These are phyloP conservation scores for Tiliacea aurago DNA, from an alignment of 2,888 invertebrate genomes.

Conservation along the genomic window DNA sequence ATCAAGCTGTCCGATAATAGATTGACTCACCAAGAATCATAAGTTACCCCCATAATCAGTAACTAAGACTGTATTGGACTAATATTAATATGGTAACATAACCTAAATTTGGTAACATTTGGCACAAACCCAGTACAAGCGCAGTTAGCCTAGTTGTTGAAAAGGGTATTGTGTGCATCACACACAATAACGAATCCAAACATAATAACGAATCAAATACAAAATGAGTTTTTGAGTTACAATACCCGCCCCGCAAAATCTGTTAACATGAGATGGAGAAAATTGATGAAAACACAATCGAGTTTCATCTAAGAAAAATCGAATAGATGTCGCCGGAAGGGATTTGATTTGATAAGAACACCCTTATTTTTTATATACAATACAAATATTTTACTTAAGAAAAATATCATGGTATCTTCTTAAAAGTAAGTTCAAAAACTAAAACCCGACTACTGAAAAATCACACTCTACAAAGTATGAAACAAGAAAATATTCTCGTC, in stretches of 20 bases:
- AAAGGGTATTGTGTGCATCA: not conserved
- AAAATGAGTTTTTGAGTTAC: not conserved
- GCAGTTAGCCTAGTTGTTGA: conserved; percentile 10
- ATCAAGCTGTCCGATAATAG: too few relatives aligned
- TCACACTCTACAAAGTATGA: too few relatives aligned
- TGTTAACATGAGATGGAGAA: not conserved
- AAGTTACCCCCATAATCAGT: conserved; percentile 16
- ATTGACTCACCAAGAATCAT: not conserved
- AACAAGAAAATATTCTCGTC: too few relatives aligned
- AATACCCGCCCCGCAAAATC: not conserved
- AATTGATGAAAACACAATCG: not conserved
- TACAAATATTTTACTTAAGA: not conserved
- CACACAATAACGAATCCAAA: not conserved
- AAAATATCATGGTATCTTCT: not conserved
- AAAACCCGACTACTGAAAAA: too few relatives aligned
- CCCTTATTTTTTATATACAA: not conserved
- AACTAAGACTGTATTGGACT: conserved; percentile 4
- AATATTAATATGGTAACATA: conserved; percentile 8
- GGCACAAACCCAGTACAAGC: conserved; percentile 35
- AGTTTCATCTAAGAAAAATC: not conserved
- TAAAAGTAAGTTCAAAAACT: not conserved
- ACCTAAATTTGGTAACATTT: conserved; percentile 23
- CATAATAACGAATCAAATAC: not conserved
- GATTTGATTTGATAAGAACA: not conserved
- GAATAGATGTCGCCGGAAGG: not conserved